Base-by-base conservation (phyloP, 2,888 invertebrate genomes). In the Mamestra brassicae region DNA sequence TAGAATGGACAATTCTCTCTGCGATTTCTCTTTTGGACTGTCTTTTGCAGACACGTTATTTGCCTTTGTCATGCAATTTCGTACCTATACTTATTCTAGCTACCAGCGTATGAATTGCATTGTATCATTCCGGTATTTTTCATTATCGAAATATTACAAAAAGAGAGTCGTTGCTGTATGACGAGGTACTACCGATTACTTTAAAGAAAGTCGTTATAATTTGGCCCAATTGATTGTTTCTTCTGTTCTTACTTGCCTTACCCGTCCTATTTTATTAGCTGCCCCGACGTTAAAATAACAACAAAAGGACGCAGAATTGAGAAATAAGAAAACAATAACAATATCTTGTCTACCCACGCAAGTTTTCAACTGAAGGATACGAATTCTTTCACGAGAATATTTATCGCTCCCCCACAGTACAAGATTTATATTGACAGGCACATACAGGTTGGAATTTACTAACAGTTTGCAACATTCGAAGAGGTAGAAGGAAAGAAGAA, bases 1-100 rank as follows among this genome's bases (percentile, higher is more conserved):
- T 55, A 42, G 47, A 68, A 69, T 45, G 42, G 62, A 62, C 55
- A 62, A 52, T 62, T 77, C 36, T 76, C 69, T 62, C 7, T 36
- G 57, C 42, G 61, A 26, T 77, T 69, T 76, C 10, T 50, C 26
- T 69, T 68, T 26, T 26, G 26, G 0, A 26, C 26, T 26, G 42
- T 68, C 55, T 62, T 45, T 52, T 62, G 47, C 26, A 17, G 34
- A 13, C n/a, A 75, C 4, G 8, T 17, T 65, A 52, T 10, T 60
- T 45, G n/a, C 17, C 11, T 74, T 76, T 66, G 52, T 58, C 66
- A 11, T 45, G 36, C 17, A 58, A 45, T 66, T 34, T 34, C 42
- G 26, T 42, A 50, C 50, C 11, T 13, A 10, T n/a, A 42, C n/a
- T 5, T 61, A 6, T 26, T 47, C 7, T 62, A 63, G 15, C 2